Base-by-base conservation (phyloP, 2,113 vertebrate genomes). In the Trematocara macrostoma region DNA sequence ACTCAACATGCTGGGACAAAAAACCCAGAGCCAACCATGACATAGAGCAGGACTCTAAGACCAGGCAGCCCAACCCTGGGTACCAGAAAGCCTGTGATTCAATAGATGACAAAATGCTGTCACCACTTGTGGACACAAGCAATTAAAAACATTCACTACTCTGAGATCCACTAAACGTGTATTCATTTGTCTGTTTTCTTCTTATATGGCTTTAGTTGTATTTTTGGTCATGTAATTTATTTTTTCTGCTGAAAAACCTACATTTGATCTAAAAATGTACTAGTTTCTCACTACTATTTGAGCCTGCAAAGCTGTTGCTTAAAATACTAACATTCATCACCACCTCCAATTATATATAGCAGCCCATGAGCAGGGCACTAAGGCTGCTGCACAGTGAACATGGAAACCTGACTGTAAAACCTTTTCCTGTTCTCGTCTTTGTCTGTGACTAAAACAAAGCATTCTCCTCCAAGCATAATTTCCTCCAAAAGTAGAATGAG, bases 401-500 rank as follows among this genome's bases (percentile, higher is more conserved):
- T 26, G 38, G 35, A 42, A 40, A 69, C 64, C 38, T 69, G n/a
- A 42, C 35, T 8, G 64, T 69, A 15, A 59, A 57, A 6, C n/a
- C 64, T 71, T 45, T 0, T 5, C 67, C 67, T 47, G 4, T 3
- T 11, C 26, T 59, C 11, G 5, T 78, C 86, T 91, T 86, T 84
- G 83, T 88, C 84, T 84, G 8, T n/a, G 23, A n/a, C 40, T 76
- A 5, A 64, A 87, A 86, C 51, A 86, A 29, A 51, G 6, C 18
- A 2, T 81, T 85, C 49, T 40, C 20, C 40, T 79, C 26, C 14
- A 38, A 64, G n/a, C 47, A 8, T 42, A 10, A 20, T 79, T 76
- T 56, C 49, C 20, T 61, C 79, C 42, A 38, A 45, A 89, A 84
- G 55, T 23, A 11, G 92, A 93, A 93, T 91, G 81, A 85, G 90